phyloP scores from a whole-genome alignment of 2,797 vertebrate species.

The Mormyrops attenuatus region DNA sequence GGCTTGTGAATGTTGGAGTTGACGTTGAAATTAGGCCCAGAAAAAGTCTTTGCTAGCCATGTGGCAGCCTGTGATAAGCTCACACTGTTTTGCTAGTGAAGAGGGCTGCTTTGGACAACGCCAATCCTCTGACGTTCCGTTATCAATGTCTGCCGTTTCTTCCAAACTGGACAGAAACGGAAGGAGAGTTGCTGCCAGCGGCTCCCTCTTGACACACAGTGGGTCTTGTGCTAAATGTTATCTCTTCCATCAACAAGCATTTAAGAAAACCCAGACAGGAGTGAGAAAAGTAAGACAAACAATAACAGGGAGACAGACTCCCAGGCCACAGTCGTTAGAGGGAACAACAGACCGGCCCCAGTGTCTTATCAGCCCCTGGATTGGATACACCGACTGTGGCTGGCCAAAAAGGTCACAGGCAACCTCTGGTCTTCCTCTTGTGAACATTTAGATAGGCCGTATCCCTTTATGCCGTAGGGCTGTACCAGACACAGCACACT shows the following conservation, averaged over 20 bases:
- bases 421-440: conserved; percentile 3
- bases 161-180: not conserved
- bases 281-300: conserved; percentile 11
- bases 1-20: not conserved
- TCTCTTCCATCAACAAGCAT: conserved; percentile 12
- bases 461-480: not conserved
- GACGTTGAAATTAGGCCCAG: not conserved
- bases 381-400: not conserved
- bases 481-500: not conserved
- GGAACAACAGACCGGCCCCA: not conserved
- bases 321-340: conserved; percentile 1
- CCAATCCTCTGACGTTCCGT: not conserved
- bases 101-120: not conserved
- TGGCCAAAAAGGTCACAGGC: not conserved
- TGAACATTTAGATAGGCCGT: conserved; percentile 11
- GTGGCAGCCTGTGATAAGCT: not conserved
- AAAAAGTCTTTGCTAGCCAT: not conserved
- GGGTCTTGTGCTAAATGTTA: not conserved
- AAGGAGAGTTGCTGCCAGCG: not conserved
- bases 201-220: not conserved
- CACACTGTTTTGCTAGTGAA: not conserved
- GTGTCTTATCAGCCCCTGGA: not conserved
- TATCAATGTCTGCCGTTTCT: not conserved
- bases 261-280: conserved; percentile 7
- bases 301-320: conserved; percentile 5